These are phyloP conservation scores for Holothuria scabra DNA, from an alignment of 53 echinoderm and acorn worm genomes.

Conservation along the genomic window DNA sequence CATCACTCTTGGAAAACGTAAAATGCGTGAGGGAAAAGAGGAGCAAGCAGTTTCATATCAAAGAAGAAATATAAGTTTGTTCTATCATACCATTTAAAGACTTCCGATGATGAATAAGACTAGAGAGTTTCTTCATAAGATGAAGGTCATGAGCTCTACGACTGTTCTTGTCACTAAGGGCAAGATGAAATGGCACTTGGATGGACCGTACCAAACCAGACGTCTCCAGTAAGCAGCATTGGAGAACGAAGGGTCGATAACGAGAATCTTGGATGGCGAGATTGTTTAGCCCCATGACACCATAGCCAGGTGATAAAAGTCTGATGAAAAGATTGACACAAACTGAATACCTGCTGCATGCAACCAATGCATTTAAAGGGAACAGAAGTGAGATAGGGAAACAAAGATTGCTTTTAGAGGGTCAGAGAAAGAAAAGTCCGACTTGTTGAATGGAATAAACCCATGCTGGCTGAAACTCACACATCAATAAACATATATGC, in stretches of 20 bases:
- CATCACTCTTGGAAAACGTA: no score
- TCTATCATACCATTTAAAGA: constrained; percentile 74
- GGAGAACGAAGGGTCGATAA: constrained; percentile 64
- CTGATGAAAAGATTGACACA: constrained; percentile 32
- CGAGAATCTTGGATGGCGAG: constrained; percentile 82
- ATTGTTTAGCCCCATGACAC: constrained; percentile 88
- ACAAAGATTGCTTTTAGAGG: no score
- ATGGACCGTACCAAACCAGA: constrained; percentile 84
- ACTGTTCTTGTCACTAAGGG: constrained; percentile 98
- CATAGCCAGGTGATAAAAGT: constrained; percentile 91
- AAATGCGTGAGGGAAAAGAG: no score
- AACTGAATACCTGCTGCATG: background rate
- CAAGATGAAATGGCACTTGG: constrained; percentile 95
- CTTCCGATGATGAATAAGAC: constrained; percentile 83
- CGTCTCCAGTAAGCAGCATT: constrained; percentile 86
- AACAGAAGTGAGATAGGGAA: background rate
- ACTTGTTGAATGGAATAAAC: no score
- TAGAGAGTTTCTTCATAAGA: constrained; percentile 96
- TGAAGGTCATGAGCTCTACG: constrained; percentile 95
- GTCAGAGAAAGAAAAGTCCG: no score
- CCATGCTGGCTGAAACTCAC: no score
- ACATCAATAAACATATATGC: no score
- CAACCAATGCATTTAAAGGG: background rate
- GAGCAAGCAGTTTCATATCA: no score
- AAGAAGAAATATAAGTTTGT: background rate